These are phyloP conservation scores for Coremacera marginata DNA, from an alignment of 2,888 invertebrate genomes.

Conservation along the genomic window DNA sequence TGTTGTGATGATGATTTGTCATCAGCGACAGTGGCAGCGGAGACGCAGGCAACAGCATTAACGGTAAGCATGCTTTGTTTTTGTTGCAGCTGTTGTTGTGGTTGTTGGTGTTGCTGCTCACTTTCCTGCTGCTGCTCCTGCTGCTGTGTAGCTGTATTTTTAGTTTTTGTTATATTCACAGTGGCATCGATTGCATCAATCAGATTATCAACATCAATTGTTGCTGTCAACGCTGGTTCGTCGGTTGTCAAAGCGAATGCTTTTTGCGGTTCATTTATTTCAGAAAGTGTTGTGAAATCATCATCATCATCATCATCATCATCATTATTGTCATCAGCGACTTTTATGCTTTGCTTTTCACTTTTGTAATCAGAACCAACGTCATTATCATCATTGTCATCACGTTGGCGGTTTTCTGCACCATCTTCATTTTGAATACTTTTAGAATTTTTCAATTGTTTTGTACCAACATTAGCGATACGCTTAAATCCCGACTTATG, in stretches of 20 bases:
- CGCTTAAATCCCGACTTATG: background rate
- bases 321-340: background rate
- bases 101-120: slow-evolving; percentile 44
- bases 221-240: slow-evolving; percentile 53
- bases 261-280: slow-evolving; percentile 66
- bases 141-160: slow-evolving; percentile 14
- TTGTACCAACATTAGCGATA: background rate
- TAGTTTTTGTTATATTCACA: slow-evolving; percentile 18
- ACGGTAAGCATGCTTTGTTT: slow-evolving; percentile 59
- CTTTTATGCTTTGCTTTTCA: slow-evolving; percentile 36
- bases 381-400: slow-evolving; percentile 44
- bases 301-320: slow-evolving; percentile 53
- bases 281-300: slow-evolving; percentile 66
- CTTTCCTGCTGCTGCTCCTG: slow-evolving; percentile 46
- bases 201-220: slow-evolving; percentile 50
- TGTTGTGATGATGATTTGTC: slow-evolving; percentile 66
- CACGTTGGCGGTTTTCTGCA: slow-evolving; percentile 26
- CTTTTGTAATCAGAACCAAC: slow-evolving; percentile 56
- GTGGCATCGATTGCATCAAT: slow-evolving; percentile 50
- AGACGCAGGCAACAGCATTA: slow-evolving; percentile 25
- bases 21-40: slow-evolving; percentile 53
- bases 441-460: background rate
- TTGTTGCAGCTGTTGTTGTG: slow-evolving; percentile 39
- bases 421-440: background rate
- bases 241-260: slow-evolving; percentile 44